Evolutionary conservation across 2,888 invertebrate genomes (phyloP), one percentile per base, ranked within the genome.

Genomic region (Meteorus cinctellus): DNA sequence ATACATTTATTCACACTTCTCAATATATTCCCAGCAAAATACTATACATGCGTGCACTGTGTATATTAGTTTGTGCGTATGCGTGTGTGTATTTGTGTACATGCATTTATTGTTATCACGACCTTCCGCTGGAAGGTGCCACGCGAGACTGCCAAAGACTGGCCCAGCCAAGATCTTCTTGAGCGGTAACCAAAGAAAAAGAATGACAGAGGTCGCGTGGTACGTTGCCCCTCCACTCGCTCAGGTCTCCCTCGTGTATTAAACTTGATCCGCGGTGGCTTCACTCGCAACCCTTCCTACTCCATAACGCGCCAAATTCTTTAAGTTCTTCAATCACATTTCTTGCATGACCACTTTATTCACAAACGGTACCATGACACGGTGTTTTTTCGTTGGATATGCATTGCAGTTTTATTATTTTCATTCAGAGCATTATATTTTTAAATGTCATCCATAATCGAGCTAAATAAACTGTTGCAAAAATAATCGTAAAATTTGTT

Each of bases 81-180:
- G 24, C 1, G 24, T 24, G 24, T 62, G 2, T 5, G 1, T 19
- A 10, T 59, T n/a, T 1, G 4, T 31, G 63, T 16, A 16, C 34
- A 63, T 3, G 34, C 14, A 34, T n/a, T n/a, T 19, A 10, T 62
- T 29, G 72, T 72, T 74, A 76, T 65, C 75, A 78, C 78, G 78
- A 79, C 79, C 80, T 80, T 80, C 76, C 78, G 73, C 67, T 76
- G 70, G 71, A 77, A 79, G 75, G 80, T 78, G 79, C 79, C 79
- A 77, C 80, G 80, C 79, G 77, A 78, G 79, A 81, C 80, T 81
- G 76, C 78, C 77, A 78, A 79, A 79, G 78, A 77, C 63, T 75
- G 29, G 51, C 63, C 63, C 62, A 36, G 48, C 51, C 55, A 55
- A 55, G 55, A 65, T 65, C 72, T 70, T 72, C 74, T 70, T 55